phyloP scores from a whole-genome alignment of 2,888 invertebrate species.

The Oeneis ivallda region DNA sequence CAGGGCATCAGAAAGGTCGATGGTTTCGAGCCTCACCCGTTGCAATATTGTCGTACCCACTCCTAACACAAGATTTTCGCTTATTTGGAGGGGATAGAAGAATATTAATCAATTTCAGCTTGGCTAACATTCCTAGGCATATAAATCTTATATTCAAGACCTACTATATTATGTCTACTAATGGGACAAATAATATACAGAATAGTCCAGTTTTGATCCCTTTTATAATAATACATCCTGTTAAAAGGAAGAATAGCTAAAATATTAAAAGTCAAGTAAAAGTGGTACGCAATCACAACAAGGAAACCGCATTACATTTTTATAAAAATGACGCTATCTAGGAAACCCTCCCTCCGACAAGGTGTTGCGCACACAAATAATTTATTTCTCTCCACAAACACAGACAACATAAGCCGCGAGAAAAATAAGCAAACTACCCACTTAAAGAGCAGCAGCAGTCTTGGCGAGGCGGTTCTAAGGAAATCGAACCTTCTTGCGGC shows the following conservation, averaged over 20 bases:
- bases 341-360: slow-evolving; percentile 60
- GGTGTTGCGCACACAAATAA: slow-evolving; percentile 78
- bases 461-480: slow-evolving; percentile 41
- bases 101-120: too few species aligned
- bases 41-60: too few species aligned
- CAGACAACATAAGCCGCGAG: slow-evolving; percentile 75
- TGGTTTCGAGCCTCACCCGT: too few species aligned
- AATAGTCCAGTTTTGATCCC: too few species aligned
- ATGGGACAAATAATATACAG: too few species aligned
- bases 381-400: slow-evolving; percentile 71
- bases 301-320: slow-evolving; percentile 76
- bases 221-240: background rate
- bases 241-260: slow-evolving; percentile 17
- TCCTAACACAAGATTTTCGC: too few species aligned
- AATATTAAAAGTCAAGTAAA: slow-evolving; percentile 42
- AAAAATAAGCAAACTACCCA: slow-evolving; percentile 79
- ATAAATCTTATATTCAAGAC: too few species aligned
- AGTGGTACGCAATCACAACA: slow-evolving; percentile 69
- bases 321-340: slow-evolving; percentile 79
- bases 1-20: too few species aligned
- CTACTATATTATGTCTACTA: too few species aligned
- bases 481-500: slow-evolving; percentile 57
- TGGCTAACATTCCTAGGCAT: too few species aligned
- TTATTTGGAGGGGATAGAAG: too few species aligned
- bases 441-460: slow-evolving; percentile 65